Base-by-base conservation (phyloP, 2,797 vertebrate genomes). In the Channallabes apus region DNA sequence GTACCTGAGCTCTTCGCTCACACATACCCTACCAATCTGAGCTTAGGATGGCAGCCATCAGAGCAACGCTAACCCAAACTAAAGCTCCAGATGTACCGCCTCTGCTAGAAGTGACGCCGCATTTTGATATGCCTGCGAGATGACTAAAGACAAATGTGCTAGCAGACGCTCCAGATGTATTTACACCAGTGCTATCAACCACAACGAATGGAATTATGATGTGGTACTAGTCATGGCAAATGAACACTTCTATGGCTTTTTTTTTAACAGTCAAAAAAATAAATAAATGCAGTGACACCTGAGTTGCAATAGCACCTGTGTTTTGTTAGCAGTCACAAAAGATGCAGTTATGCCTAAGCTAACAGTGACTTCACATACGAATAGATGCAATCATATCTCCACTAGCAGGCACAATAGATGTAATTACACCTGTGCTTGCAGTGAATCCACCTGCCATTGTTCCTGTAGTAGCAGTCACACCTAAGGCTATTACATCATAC, bases 21-120 rank as follows among this genome's bases (percentile, higher is more conserved):
- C 59, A 27, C 61, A 65, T 38, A 76, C 27, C 59, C 59, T 65
- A 64, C 59, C 59, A 83, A 64, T 32, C 59, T 51, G 69, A 46
- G 6, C 3, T 29, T 61, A 76, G 59, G 11, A 51, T 76, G 81
- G 56, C 81, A 82, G 14, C 32, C 22, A 32, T 1, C 14, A 41
- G 68, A 82, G 68, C 35, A 38, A 82, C 1, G 4, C 51, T 51
- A 75, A 51, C 41, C 4, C 27, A 46, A 56, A 62, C 0, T 24
- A 75, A 83, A 6, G 20, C 51, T 38, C 68, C 22, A 72, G 32
- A 72, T 41, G 67, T 59, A 41, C 8, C 11, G 15, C 32, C 15
- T 38, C 14, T 38, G 29, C 22, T 6, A 18, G 12, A 22, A 59
- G 3, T 82, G 3, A 61, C 67, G 41, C 18, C 38, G n/a, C 27